Evolutionary conservation across 35 echinoderm and acorn worm species (phyloP), one percentile per base, ranked within the genome.

Genomic region (Holothuria glaberrima): DNA sequence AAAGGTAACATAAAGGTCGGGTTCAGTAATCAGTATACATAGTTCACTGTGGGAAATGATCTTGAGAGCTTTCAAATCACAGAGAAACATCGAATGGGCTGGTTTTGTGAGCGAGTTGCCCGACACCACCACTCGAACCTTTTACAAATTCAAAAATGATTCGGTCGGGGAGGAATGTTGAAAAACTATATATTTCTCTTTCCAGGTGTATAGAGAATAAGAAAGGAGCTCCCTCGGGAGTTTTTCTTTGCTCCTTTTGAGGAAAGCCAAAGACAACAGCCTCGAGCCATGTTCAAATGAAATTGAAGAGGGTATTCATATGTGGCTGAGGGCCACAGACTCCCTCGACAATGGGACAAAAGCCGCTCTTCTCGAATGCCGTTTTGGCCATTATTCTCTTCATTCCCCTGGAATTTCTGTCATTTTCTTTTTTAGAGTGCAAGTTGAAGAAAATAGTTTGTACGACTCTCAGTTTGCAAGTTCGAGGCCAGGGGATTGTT

Each of bases 121-220:
- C 74, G 74, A 48, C 41, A 78, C 50, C 74, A 50, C 74, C 74
- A 78, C 74, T 27, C 50, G 44, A 78, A 78, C 74, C 74, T 50
- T 78, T 78, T 28, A 78, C 74, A 78, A 48, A 78, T 25, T 74
- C 38, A 48, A 50, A 28, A 78, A 78, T 78, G 30, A 32, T 73
- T 73, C 69, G 69, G 27, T 73, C 28, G 69, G 38, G 30, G 69
- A 38, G 38, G 74, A 78, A 78, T 78, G 74, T 78, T 78, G 50
- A 78, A 48, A 78, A 78, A 48, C 74, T 78, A 78, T 78, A 78
- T 41, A 78, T 78, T 78, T 84, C 54, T 84, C 34, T 59, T 84
- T 84, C 80, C 80, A 84, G 80, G 80, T 84, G 80, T 78, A 84
- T 84, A 41, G 80, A 84, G 32, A 84, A 84, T 64, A 59, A 56